Conservation (phyloP, 2,113 vertebrate species). For the Lasiurus borealis region DNA sequence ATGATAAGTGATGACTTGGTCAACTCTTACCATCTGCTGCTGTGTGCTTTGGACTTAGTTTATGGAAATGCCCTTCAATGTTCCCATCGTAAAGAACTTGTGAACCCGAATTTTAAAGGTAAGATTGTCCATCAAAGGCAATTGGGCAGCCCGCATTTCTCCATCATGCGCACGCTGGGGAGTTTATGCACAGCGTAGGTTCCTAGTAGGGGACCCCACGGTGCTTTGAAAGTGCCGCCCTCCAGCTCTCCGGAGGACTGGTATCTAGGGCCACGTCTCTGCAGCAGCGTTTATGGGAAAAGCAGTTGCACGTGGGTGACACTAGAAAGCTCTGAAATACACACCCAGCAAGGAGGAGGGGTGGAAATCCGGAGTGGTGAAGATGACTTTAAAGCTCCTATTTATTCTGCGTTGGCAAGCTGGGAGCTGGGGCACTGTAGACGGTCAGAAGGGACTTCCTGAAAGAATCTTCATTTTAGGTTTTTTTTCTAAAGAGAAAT, state of each 20-base stretch:
- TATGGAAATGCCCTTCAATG: slow-evolving; percentile 95
- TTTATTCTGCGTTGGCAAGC: neutral
- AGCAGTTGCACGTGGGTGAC: neutral
- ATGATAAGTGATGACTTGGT: slow-evolving; percentile 99
- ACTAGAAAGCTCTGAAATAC: slow-evolving; percentile 14
- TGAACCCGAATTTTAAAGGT: slow-evolving; percentile 95
- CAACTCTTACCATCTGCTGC: slow-evolving; percentile 96
- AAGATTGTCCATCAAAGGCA: slow-evolving; percentile 40
- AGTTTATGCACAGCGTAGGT: neutral
- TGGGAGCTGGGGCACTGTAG: neutral
- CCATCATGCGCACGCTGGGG: neutral
- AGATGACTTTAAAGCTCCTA: neutral
- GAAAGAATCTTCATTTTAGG: neutral
- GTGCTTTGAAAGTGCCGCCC: neutral
- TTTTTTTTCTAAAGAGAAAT: neutral
- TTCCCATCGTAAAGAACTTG: slow-evolving; percentile 93
- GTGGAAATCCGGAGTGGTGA: neutral
- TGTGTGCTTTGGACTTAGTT: slow-evolving; percentile 95
- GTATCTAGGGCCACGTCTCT: neutral
- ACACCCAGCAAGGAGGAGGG: neutral
- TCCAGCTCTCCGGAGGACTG: neutral
- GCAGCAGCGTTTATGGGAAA: slow-evolving; percentile 22
- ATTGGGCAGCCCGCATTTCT: neutral
- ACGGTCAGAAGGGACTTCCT: neutral
- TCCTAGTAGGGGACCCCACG: neutral